Evolutionary conservation across 2,888 invertebrate species (phyloP).

Genomic region (Callimorpha dominula): DNA sequence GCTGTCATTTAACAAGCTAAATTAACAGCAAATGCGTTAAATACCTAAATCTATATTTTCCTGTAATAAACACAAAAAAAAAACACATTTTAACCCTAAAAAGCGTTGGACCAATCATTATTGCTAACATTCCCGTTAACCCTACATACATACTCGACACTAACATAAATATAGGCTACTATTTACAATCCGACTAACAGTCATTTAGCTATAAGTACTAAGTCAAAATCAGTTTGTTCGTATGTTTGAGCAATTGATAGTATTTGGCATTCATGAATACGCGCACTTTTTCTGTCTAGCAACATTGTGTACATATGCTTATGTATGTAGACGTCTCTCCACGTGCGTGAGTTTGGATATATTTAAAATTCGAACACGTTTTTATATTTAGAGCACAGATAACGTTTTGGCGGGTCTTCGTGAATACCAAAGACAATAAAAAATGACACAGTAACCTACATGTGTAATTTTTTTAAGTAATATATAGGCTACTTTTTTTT

Average conservation of each 20-base stretch:
- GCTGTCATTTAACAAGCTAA: not conserved
- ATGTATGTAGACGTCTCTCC: not conserved
- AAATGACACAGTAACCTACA: constrained; percentile 25
- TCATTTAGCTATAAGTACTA: constrained; percentile 72
- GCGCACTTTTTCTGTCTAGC: not conserved
- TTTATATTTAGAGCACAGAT: not conserved
- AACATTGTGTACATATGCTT: not conserved
- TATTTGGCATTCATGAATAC: constrained; percentile 24
- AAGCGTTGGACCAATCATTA: constrained; percentile 82
- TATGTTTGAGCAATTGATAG: constrained; percentile 55
- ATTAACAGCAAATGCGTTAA: not conserved
- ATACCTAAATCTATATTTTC: constrained; percentile 10
- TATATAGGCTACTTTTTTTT: constrained; percentile 29
- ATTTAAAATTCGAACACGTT: constrained; percentile 8
- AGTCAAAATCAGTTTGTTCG: constrained; percentile 56
- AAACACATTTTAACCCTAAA: constrained; percentile 49
- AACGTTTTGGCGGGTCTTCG: constrained; percentile 6
- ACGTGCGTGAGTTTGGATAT: not conserved
- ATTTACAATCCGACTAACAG: constrained; percentile 83
- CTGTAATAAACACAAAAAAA: constrained; percentile 45
- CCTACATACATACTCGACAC: constrained; percentile 69
- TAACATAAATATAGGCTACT: constrained; percentile 80
- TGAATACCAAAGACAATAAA: constrained; percentile 19
- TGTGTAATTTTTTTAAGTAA: constrained; percentile 2
- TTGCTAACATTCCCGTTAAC: constrained; percentile 82